Evolutionary conservation across 2,797 vertebrate genomes (phyloP), one percentile per base, ranked within the genome.

Genomic region (Falco berigora): DNA sequence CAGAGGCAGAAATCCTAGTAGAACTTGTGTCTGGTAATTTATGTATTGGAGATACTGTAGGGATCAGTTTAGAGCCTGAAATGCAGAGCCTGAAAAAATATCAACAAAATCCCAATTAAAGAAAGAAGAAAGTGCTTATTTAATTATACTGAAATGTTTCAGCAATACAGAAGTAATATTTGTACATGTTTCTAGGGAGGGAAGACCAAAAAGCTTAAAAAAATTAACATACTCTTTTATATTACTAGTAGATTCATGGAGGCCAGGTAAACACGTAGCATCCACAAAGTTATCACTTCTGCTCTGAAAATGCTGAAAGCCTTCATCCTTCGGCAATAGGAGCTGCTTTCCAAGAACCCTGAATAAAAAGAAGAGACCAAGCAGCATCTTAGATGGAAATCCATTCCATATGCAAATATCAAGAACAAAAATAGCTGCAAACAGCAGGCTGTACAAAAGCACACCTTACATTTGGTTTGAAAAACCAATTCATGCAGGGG

Each of bases 331-430:
- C 0, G 98, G 98, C 24, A 96, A 89, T 20, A 98, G 90, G 22
- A 99, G 90, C 68, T 98, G 98, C 72, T 96, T 98, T 71, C 98
- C 98, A 92, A 99, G 90, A 78, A 99, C 97, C 64, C 98, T 99
- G 95, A 67, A 91, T 34, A 80, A 49, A 72, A 61, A 62, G 27
- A 8, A 67, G 56, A 73, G 32, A 86, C 22, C 0, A 4, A 67
- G 24, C 4, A 14, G 10, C 27, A 53, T 32, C 30, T 62, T 22
- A 53, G 25, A 56, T 21, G 22, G n/a, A 92, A 84, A 88, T 14
- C 19, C 12, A 42, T 34, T 46, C 12, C 18, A 32, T 14, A 36
- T 34, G n/a, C 72, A 85, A 88, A 69, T 34, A 81, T 12, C 5
- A 34, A 56, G 27, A 79, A 59, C 20, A 76, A 16, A 79, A 76